phyloP scores from a whole-genome alignment of 2,113 vertebrate genomes.

The Ariopsis seemanni region DNA sequence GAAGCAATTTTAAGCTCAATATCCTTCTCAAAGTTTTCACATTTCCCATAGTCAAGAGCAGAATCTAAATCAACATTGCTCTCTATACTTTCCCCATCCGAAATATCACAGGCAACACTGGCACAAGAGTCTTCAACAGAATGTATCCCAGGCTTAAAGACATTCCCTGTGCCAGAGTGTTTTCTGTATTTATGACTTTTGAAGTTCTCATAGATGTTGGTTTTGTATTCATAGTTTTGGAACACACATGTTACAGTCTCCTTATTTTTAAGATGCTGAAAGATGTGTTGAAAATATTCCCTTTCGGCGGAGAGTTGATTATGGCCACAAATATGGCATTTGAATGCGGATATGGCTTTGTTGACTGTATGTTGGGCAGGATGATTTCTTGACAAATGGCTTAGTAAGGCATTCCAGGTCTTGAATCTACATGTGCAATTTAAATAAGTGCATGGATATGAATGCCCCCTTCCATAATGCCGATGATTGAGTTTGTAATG shows the following conservation, averaged over 20 bases:
- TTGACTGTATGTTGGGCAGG: neutral
- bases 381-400: conserved; percentile 41
- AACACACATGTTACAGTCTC: conserved; percentile 40
- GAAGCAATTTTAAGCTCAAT: too few relatives aligned
- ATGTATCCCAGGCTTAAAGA: too few relatives aligned
- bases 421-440: conserved; percentile 33
- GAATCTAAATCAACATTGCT: too few relatives aligned
- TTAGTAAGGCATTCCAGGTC: conserved; percentile 46
- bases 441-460: conserved; percentile 30
- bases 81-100: too few relatives aligned
- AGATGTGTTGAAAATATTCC: conserved; percentile 39
- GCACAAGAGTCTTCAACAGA: too few relatives aligned
- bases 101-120: neutral
- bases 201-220: neutral
- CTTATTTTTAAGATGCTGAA: conserved; percentile 45
- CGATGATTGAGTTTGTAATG: too few relatives aligned
- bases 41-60: too few relatives aligned
- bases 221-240: neutral
- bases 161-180: too few relatives aligned
- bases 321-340: conserved; percentile 27
- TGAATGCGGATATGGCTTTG: neutral
- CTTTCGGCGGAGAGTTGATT: conserved; percentile 6
- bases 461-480: conserved; percentile 7
- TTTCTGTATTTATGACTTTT: too few relatives aligned
- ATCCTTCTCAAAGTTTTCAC: too few relatives aligned